phyloP scores from a whole-genome alignment of 2,888 invertebrate genomes.

The Exephanes ischioxanthus region DNA sequence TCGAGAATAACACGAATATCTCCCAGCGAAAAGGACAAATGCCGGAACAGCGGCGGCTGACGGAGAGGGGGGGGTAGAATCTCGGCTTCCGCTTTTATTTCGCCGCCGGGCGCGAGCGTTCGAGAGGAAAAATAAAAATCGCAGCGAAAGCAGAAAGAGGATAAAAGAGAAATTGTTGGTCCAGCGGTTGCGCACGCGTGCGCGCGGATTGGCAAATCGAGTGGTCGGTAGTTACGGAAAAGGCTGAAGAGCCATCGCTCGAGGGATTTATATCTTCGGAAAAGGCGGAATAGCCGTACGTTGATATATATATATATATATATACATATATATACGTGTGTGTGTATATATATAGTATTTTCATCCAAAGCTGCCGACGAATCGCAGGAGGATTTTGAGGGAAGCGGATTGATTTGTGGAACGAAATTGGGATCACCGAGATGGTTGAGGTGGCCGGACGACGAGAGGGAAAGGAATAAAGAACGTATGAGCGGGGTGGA shows the following conservation, averaged over 20 bases:
- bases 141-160: slow-evolving; percentile 45
- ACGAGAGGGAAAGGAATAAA: slow-evolving; percentile 30
- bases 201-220: slow-evolving; percentile 22
- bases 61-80: background rate
- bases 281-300: slow-evolving; percentile 14
- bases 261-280: slow-evolving; percentile 34
- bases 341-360: background rate
- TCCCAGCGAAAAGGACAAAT: slow-evolving; percentile 35
- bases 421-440: slow-evolving; percentile 55
- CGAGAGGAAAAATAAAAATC: slow-evolving; percentile 16
- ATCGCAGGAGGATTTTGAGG: slow-evolving; percentile 59
- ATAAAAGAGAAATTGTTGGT: slow-evolving; percentile 44
- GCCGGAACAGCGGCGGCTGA: background rate
- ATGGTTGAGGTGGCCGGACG: slow-evolving; percentile 26
- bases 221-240: slow-evolving; percentile 48
- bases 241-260: slow-evolving; percentile 29
- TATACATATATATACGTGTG: background rate
- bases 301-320: background rate
- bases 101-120: background rate
- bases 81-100: slow-evolving; percentile 5
- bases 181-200: background rate
- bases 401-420: slow-evolving; percentile 70
- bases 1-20: slow-evolving; percentile 56
- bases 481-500: slow-evolving; percentile 11
- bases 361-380: background rate